Conservation (phyloP, 2,888 invertebrate species). For the Drosophila flavopinicola region DNA sequence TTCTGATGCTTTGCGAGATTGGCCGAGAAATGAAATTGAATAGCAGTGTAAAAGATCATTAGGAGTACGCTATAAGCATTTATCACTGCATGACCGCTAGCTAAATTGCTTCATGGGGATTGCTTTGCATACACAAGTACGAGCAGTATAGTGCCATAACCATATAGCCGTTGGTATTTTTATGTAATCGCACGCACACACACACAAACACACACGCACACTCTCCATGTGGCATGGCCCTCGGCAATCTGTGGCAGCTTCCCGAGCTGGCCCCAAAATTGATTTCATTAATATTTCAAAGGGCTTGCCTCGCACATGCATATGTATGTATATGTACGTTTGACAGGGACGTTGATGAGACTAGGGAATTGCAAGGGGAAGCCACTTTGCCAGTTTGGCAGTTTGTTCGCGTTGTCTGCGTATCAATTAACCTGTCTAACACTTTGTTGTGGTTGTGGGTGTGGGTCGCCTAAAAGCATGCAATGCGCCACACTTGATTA, state of each 20-base stretch:
- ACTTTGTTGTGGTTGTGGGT: conserved; percentile 65
- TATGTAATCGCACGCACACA: conserved; percentile 50
- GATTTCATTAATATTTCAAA: conserved; percentile 80
- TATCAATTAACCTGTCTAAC: conserved; percentile 72
- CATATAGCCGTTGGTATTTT: conserved; percentile 59
- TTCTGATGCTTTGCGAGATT: background rate
- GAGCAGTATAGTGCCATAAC: conserved; percentile 24
- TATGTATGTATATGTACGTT: conserved; percentile 9
- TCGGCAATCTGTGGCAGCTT: conserved; percentile 44
- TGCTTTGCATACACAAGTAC: conserved; percentile 16
- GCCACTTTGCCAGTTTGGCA: conserved; percentile 6
- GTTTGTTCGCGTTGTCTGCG: conserved; percentile 49
- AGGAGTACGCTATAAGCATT: conserved; percentile 13
- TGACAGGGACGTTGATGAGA: background rate
- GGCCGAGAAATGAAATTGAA: background rate
- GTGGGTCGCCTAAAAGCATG: conserved; percentile 11
- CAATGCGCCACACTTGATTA: conserved; percentile 20
- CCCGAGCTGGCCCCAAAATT: conserved; percentile 58
- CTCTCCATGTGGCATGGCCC: conserved; percentile 25
- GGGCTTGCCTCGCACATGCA: conserved; percentile 47
- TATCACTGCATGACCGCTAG: conserved; percentile 23
- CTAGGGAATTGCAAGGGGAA: background rate
- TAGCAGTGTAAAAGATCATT: conserved; percentile 2
- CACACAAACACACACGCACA: conserved; percentile 6
- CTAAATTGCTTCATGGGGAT: conserved; percentile 13